Conservation (phyloP, 2,797 vertebrate species). For the Anas acuta region DNA sequence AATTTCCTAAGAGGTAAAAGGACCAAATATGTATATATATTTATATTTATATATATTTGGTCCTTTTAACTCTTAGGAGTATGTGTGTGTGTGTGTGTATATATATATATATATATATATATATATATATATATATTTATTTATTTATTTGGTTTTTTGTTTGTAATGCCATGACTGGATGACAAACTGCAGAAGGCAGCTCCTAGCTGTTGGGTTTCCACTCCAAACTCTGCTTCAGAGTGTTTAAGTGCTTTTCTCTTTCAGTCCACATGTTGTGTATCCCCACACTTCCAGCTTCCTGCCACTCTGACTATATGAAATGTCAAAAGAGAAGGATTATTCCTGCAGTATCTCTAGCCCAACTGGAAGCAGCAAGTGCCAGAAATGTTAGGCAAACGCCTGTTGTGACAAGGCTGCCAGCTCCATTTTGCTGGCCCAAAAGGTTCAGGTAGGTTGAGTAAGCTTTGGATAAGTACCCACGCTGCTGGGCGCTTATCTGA, state of each 20-base stretch:
- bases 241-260: constrained; percentile 41
- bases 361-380: constrained; percentile 31
- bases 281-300: constrained; percentile 34
- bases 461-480: constrained; percentile 29
- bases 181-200: neutral
- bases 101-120: neutral
- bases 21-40: no score
- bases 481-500: constrained; percentile 3
- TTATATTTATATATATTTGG: no score
- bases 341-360: constrained; percentile 39
- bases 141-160: neutral
- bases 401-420: constrained; percentile 15
- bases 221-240: neutral
- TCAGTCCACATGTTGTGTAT: constrained; percentile 24
- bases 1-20: neutral
- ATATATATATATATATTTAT: no score
- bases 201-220: neutral
- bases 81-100: neutral
- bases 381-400: neutral
- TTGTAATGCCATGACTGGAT: neutral
- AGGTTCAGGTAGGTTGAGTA: constrained; percentile 60
- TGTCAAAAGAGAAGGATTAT: constrained; percentile 58
- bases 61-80: no score
- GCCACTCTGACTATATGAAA: neutral
- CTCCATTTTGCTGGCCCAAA: neutral